Evolutionary conservation across 2,888 invertebrate species (phyloP).

Genomic region (Caenorhabditis angaria): DNA sequence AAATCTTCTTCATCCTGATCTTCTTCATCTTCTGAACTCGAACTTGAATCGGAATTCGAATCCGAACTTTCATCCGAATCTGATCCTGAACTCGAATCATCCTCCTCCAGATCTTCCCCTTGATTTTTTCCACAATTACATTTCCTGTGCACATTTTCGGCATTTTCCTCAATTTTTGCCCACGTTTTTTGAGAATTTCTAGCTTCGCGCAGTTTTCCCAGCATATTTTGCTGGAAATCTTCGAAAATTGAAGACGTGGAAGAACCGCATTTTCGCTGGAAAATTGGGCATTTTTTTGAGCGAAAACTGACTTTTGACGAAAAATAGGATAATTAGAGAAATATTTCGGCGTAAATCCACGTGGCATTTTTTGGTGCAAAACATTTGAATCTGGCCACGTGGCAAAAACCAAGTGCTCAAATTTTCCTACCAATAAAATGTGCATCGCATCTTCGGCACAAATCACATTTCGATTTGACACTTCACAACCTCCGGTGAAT

Average conservation of each 20-base stretch:
- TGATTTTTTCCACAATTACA: slow-evolving; percentile 15
- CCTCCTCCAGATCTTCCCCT: not conserved
- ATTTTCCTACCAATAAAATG: not conserved
- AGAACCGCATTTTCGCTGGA: slow-evolving; percentile 9
- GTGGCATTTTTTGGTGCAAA: no score
- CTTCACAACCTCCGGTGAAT: not conserved
- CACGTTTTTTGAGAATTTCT: slow-evolving; percentile 12
- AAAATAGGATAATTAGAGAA: not conserved
- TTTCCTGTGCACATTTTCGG: slow-evolving; percentile 8
- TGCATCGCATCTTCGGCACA: not conserved
- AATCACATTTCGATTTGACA: not conserved
- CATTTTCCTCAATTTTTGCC: slow-evolving; percentile 14
- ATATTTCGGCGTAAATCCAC: not conserved
- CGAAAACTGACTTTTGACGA: no score
- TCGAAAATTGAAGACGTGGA: not conserved
- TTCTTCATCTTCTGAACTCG: not conserved
- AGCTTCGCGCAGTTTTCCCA: slow-evolving; percentile 3
- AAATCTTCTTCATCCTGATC: not conserved
- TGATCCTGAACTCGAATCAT: not conserved
- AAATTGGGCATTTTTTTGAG: slow-evolving; percentile 4
- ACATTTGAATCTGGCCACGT: no score
- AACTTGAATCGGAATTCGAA: not conserved
- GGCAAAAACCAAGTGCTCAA: no score
- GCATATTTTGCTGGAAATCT: slow-evolving; percentile 12
- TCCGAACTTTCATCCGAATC: slow-evolving; percentile 6